These are phyloP conservation scores for Zaprionus ornatus DNA, from an alignment of 1,140 invertebrate genomes.

Conservation along the genomic window DNA sequence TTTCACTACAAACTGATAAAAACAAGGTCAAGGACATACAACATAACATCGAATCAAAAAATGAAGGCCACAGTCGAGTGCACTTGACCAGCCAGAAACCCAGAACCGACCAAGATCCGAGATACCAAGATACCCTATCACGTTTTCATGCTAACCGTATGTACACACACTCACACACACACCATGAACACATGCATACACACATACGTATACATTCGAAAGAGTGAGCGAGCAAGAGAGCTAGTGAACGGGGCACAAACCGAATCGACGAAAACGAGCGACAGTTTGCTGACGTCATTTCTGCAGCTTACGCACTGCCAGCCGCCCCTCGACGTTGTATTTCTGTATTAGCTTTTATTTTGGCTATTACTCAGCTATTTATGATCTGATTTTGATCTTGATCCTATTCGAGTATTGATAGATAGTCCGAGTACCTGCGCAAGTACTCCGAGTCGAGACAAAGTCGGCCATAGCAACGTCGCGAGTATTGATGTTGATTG, in stretches of 20 bases:
- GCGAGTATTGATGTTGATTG: not conserved
- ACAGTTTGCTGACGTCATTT: slow-evolving; percentile 4
- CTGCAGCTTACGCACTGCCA: slow-evolving; percentile 5
- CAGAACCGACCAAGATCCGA: not conserved
- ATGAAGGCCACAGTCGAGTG: not conserved
- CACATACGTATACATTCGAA: not conserved
- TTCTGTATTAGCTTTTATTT: not conserved
- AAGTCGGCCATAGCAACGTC: not conserved
- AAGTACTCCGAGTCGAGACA: not conserved
- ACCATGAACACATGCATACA: not conserved
- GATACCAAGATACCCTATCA: slow-evolving; percentile 4
- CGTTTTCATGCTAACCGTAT: not conserved
- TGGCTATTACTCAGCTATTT: slow-evolving; percentile 5
- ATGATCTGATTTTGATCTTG: slow-evolving; percentile 2
- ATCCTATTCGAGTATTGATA: not conserved
- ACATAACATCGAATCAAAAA: not conserved
- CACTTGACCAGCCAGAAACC: slow-evolving; percentile 5
- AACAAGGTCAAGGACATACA: not conserved
- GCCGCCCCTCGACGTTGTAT: not conserved
- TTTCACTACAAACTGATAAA: slow-evolving; percentile 8
- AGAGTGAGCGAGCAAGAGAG: not conserved
- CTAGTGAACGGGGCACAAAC: not conserved
- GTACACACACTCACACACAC: not conserved
- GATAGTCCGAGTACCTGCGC: not conserved
- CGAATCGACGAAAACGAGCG: slow-evolving; percentile 3